These are phyloP conservation scores for Alexandromys fortis DNA, from an alignment of 2,113 vertebrate species.

Conservation along the genomic window DNA sequence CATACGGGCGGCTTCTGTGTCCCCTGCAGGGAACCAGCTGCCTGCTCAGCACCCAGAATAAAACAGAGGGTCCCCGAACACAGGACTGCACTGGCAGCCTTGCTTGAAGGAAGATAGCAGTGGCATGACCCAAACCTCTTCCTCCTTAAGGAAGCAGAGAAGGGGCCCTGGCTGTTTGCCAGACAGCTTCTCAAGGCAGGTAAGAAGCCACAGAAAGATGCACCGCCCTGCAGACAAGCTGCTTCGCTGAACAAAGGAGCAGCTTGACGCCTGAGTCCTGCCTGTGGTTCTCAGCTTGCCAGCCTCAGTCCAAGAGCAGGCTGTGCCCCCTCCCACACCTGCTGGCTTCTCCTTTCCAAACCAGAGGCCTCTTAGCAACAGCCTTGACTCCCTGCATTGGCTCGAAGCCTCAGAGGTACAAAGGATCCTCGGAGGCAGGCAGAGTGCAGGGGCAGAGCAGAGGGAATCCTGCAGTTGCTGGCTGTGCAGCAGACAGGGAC, in stretches of 20 bases:
- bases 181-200: background rate
- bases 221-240: background rate
- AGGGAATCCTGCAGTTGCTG: background rate
- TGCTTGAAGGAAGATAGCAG: background rate
- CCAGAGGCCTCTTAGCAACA: background rate
- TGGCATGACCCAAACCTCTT: background rate
- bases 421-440: background rate
- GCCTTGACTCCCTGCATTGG: background rate
- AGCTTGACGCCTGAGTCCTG: background rate
- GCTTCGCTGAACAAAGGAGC: background rate
- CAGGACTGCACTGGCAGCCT: background rate
- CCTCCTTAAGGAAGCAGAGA: background rate
- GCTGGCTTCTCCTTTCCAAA: background rate
- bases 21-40: background rate
- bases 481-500: background rate
- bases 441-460: background rate
- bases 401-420: background rate
- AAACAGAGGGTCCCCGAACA: fast-evolving
- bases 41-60: background rate
- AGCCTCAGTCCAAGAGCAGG: background rate
- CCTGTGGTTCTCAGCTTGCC: background rate
- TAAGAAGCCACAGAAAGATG: background rate
- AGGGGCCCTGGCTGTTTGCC: background rate
- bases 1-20: background rate
- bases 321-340: background rate